Evolutionary conservation across 2,113 vertebrate genomes (phyloP), one percentile per base, ranked within the genome.

Genomic region (Chrysemys picta): DNA sequence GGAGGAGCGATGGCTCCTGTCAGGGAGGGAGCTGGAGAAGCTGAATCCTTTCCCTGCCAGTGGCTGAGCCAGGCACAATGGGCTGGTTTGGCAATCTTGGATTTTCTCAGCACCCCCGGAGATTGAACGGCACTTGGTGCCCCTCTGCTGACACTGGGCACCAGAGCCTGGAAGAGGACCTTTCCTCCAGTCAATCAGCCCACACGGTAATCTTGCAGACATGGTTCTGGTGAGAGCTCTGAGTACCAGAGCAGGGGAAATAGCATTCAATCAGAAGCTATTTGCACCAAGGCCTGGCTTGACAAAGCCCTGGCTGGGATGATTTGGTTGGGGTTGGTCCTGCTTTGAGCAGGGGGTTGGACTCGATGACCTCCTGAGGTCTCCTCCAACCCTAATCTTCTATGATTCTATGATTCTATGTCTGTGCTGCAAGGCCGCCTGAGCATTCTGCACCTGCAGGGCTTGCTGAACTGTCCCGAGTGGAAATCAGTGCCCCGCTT

Each of bases 231-330:
- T 47, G 27, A 0, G 0, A 82, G 45, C 31, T 65, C 84, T 78
- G 22, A 16, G 1, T 89, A 35, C 62, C 0, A 1, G 14, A 88
- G 1, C 57, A 90, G 50, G 14, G 0, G 0, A 50, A 89, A 89
- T 17, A 83, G 56, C 56, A 16, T 93, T 91, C 88, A 56, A 84
- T 38, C 24, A 92, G 91, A 82, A 89, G 12, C 17, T 29, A 29
- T 59, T 59, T 11, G 25, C 27, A 13, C 57, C 11, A 59, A 53
- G 19, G 52, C 19, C 52, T 7, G 52, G 19, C 52, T 53, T 53
- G 52, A 53, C 52, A 53, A 53, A 53, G 7, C 52, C 52, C 52
- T 53, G 52, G 19, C 52, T 53, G 52, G 52, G 52, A 53, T 53
- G 52, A 53, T 53, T 53, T 53, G 21, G 19, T 8, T 53, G 52